A percentile compares a stretch with the other conserved stretches of the same genome.
These are phyloP conservation scores for Folsomia candida DNA, from an alignment of 2,888 invertebrate genomes.

Conservation along the genomic window DNA sequence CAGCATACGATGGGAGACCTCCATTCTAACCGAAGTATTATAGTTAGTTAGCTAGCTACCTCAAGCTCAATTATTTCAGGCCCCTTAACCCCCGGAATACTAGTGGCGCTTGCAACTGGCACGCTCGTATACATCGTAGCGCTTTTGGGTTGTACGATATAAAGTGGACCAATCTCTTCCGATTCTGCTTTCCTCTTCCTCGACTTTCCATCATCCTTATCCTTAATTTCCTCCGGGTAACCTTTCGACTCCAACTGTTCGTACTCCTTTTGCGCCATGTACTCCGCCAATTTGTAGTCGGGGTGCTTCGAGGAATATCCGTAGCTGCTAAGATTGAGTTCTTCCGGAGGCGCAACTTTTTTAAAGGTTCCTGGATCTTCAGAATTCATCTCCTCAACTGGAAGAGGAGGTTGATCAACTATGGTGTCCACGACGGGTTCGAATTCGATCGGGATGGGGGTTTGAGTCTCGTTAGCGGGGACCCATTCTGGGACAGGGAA, in stretches of 20 bases:
- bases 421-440: constrained; percentile 31
- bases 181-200: constrained; percentile 19
- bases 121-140: constrained; percentile 4
- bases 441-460: constrained; percentile 45
- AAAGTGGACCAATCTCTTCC: constrained; percentile 28
- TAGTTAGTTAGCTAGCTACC: too few relatives aligned
- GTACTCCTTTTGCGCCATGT: constrained; percentile 48
- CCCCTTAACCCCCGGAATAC: constrained; percentile 17
- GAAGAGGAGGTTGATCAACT: not conserved
- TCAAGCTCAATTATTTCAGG: constrained; percentile 22
- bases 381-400: constrained; percentile 14
- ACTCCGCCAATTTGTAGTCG: constrained; percentile 47
- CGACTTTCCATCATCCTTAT: constrained; percentile 32
- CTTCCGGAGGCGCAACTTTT: constrained; percentile 44
- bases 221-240: constrained; percentile 39
- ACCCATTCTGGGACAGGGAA: constrained; percentile 37
- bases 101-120: constrained; percentile 23
- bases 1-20: too few relatives aligned
- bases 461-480: constrained; percentile 10
- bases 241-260: constrained; percentile 45
- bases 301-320: constrained; percentile 47
- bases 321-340: constrained; percentile 38
- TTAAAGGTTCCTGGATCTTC: constrained; percentile 34
- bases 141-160: constrained; percentile 44
- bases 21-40: too few relatives aligned